Evolutionary conservation across 2,113 vertebrate species (phyloP), one percentile per base, ranked within the genome.

Genomic region (Formicarius rufipectus): DNA sequence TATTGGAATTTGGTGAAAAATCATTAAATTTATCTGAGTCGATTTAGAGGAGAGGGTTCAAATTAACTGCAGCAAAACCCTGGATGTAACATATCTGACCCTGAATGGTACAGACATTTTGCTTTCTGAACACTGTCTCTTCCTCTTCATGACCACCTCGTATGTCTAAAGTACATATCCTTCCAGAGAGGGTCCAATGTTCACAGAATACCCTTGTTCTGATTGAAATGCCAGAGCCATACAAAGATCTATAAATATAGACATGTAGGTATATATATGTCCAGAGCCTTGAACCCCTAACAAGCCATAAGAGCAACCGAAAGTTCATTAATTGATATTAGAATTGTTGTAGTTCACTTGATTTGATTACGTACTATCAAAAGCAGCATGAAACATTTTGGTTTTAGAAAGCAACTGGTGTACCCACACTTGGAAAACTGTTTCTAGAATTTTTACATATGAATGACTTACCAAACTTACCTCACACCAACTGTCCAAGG

Each of bases 1-100:
- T 81, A 92, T 80, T 91, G 80, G 74, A 93, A 86, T 82, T 78
- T 53, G 50, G 71, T 91, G 68, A 84, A 94, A 92, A 84, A 96
- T 62, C 10, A 44, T 91, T 60, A 94, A 14, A 80, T 91, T 92
- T 81, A 75, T 92, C 72, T 22, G 49, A 71, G 37, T 82, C 69
- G 73, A 33, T 93, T 89, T 37, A 68, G 73, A 85, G 31, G 27
- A 66, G 44, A 88, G 4, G 11, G 56, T 58, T 95, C 45, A 91
- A 87, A 95, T 86, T 67, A 92, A 74, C 6, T 83, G 55, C 39
- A 69, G 49, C 23, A 49, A 35, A 84, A 67, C 40, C 42, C 25
- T 42, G 42, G 53, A 39, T 63, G 35, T 47, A 80, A 86, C 82
- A 88, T 47, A 76, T 44, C 31, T 82, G 56, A 60, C 17, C 25